These are phyloP conservation scores for Eptesicus fuscus DNA, from an alignment of 2,113 vertebrate genomes.

Conservation along the genomic window DNA sequence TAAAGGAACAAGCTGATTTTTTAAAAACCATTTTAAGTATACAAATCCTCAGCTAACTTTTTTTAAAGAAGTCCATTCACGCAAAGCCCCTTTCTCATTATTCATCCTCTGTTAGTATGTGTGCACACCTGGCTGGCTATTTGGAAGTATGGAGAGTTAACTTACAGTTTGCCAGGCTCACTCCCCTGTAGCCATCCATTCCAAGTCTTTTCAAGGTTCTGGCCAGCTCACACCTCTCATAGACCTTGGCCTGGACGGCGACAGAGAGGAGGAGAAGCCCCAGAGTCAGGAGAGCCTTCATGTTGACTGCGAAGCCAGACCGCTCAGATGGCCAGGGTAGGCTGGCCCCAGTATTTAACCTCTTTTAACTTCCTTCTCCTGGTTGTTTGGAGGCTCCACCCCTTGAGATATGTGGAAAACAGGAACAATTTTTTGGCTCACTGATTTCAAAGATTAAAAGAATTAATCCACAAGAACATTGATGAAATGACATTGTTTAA, in stretches of 20 bases:
- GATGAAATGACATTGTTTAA: not conserved
- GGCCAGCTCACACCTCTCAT: constrained; percentile 75
- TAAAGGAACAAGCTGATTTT: not conserved
- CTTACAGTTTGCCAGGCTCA: constrained; percentile 78
- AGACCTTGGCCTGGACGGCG: constrained; percentile 65
- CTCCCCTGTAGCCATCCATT: constrained; percentile 56
- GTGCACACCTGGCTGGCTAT: not conserved
- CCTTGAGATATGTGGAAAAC: not conserved
- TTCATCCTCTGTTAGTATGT: not conserved
- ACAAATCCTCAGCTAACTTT: not conserved
- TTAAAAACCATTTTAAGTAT: not conserved
- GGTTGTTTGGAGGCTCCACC: not conserved
- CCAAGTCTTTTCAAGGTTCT: constrained; percentile 59
- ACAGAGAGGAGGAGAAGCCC: constrained; percentile 66
- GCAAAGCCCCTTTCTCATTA: not conserved
- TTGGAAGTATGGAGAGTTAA: not conserved
- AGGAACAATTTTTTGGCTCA: not conserved
- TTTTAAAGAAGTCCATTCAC: too few species aligned
- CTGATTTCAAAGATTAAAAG: not conserved
- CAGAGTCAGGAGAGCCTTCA: constrained; percentile 46
- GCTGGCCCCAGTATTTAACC: not conserved
- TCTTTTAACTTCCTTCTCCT: not conserved
- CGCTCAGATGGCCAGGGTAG: not conserved
- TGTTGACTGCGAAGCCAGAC: not conserved
- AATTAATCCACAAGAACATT: not conserved